Evolutionary conservation across 1,140 invertebrate species (phyloP).

Genomic region (Leptinotarsa texana): DNA sequence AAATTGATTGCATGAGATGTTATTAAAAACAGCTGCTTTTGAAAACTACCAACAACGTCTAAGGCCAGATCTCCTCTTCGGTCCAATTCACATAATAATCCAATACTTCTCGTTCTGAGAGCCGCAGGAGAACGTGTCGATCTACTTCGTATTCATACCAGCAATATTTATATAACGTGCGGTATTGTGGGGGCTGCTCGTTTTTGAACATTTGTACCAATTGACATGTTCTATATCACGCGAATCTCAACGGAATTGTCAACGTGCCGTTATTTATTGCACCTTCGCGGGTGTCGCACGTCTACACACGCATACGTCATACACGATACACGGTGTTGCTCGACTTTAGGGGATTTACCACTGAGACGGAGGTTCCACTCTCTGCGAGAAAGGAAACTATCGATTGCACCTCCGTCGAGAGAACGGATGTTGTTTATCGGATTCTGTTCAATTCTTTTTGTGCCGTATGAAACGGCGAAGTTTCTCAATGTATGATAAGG

Average conservation of each 20-base stretch:
- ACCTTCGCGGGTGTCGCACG: constrained; percentile 32
- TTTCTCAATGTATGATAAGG: no score
- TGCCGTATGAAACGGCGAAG: no score
- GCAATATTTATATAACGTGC: constrained; percentile 33
- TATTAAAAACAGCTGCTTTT: no score
- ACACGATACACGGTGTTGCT: constrained; percentile 10
- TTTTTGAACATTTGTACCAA: constrained; percentile 47
- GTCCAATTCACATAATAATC: no score
- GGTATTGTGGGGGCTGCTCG: constrained; percentile 30
- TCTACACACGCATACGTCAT: constrained; percentile 23
- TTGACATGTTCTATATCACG: constrained; percentile 50
- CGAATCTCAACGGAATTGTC: constrained; percentile 43
- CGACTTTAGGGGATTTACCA: neutral
- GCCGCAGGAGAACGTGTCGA: neutral
- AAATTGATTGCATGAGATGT: no score
- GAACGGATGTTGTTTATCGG: no score
- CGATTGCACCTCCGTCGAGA: no score
- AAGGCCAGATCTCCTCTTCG: no score
- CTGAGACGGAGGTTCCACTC: neutral
- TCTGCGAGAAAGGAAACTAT: no score
- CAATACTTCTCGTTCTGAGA: no score
- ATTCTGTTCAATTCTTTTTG: no score
- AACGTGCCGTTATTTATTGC: constrained; percentile 38
- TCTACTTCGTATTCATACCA: constrained; percentile 35
- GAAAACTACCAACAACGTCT: no score